Percentiles rank a stretch among this genome's conserved stretches.
Conservation (phyloP, 2,113 vertebrate species). For the Melierax canorus region DNA sequence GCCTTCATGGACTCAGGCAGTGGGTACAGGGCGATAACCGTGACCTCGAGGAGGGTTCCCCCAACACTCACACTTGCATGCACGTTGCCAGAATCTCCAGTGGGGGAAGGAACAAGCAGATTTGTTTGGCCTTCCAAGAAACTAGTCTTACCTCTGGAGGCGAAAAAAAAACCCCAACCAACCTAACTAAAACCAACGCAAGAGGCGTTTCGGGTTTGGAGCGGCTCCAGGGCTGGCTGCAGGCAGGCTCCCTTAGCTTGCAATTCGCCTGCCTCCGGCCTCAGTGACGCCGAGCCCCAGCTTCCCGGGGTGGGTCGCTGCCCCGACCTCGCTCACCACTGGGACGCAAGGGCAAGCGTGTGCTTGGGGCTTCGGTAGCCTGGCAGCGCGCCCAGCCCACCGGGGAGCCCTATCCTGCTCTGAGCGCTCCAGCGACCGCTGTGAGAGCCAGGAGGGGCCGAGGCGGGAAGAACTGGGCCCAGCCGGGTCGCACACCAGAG, state of each 20-base stretch:
- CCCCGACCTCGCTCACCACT: background rate
- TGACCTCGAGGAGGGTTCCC: background rate
- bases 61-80: fast-evolving
- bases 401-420: no score
- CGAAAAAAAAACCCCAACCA: no score
- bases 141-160: no score
- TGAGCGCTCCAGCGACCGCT: no score
- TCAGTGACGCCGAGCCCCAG: no score
- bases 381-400: background rate
- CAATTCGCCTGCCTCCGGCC: fast-evolving
- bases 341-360: background rate
- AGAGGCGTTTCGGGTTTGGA: background rate
- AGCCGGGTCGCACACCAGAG: no score
- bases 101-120: fast-evolving
- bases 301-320: fast-evolving
- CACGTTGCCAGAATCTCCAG: no score
- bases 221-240: fast-evolving
- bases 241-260: background rate
- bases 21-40: fast-evolving
- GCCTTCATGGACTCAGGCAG: background rate
- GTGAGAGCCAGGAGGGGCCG: background rate
- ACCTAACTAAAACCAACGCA: background rate
- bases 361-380: background rate
- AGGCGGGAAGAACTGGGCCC: background rate
- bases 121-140: background rate